phyloP scores from a whole-genome alignment of 2,888 invertebrate genomes.

The Drosophila merina region DNA sequence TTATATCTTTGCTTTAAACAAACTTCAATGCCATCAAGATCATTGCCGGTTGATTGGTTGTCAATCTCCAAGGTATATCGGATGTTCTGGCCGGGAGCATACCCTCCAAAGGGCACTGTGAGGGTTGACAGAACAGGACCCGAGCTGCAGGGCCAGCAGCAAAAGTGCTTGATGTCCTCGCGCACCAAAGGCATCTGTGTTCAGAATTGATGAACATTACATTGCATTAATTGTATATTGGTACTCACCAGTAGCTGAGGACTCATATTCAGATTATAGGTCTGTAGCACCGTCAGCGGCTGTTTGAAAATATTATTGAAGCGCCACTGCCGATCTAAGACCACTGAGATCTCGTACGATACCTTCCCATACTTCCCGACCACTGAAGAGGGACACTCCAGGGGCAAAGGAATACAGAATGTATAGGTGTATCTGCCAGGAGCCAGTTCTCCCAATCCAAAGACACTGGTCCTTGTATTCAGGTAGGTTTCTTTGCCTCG shows the following conservation, averaged over 20 bases:
- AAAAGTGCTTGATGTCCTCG: constrained; percentile 63
- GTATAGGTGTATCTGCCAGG: constrained; percentile 86
- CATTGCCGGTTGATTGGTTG: constrained; percentile 86
- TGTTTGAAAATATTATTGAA: constrained; percentile 83
- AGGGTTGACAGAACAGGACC: constrained; percentile 61
- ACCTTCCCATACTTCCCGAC: constrained; percentile 89
- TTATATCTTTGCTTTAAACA: constrained; percentile 53
- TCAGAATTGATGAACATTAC: background rate
- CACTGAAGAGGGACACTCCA: constrained; percentile 89
- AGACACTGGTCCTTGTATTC: constrained; percentile 47
- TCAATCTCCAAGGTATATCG: constrained; percentile 88
- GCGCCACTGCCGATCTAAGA: constrained; percentile 92
- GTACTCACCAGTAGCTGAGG: constrained; percentile 86
- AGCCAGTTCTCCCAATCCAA: constrained; percentile 50
- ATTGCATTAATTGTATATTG: background rate
- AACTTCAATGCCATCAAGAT: constrained; percentile 56
- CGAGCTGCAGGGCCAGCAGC: constrained; percentile 71
- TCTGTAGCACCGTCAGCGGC: constrained; percentile 89
- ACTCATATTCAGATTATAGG: constrained; percentile 90
- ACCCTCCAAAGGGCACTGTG: constrained; percentile 87
- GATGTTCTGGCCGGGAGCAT: constrained; percentile 89
- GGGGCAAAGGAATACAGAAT: constrained; percentile 87
- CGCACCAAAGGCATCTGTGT: constrained; percentile 47
- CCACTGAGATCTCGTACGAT: constrained; percentile 90
- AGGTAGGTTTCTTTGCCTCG: constrained; percentile 56